Percentiles rank a stretch among this genome's conserved stretches.
Conservation (phyloP, 2,113 vertebrate genomes). For the Apteryx owenii region DNA sequence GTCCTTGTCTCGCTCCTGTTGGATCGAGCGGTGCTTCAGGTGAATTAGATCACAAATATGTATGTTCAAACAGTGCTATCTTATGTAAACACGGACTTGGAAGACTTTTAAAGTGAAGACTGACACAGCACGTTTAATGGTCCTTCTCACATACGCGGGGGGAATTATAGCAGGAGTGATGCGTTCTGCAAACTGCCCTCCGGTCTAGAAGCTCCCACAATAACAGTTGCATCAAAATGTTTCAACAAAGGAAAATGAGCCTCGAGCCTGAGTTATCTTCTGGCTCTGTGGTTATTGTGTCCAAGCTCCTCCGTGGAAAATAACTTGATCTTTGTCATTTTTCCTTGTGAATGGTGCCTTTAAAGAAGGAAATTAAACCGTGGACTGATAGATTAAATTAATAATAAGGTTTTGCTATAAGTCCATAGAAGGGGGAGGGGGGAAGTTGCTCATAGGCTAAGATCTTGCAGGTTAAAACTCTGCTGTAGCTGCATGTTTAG, state of each 20-base stretch:
- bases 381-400: not conserved
- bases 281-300: not conserved
- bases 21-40: not conserved
- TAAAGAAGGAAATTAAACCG: not conserved
- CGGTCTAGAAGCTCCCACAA: not conserved
- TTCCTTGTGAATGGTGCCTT: not conserved
- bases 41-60: slow-evolving; percentile 40
- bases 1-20: slow-evolving; percentile 20
- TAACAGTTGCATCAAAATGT: not conserved
- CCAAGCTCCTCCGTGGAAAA: not conserved
- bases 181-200: not conserved
- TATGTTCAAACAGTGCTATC: not conserved
- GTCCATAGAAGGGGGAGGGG: not conserved
- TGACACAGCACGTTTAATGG: not conserved
- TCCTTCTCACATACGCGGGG: not conserved
- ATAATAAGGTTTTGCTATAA: not conserved
- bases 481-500: not conserved
- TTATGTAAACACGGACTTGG: not conserved
- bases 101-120: not conserved
- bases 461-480: not conserved
- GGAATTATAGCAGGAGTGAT: not conserved
- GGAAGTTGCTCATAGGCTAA: not conserved
- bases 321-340: not conserved
- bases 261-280: not conserved
- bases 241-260: not conserved